These are phyloP conservation scores for Sweltsa coloradensis DNA, from an alignment of 1,140 invertebrate genomes.

Conservation along the genomic window DNA sequence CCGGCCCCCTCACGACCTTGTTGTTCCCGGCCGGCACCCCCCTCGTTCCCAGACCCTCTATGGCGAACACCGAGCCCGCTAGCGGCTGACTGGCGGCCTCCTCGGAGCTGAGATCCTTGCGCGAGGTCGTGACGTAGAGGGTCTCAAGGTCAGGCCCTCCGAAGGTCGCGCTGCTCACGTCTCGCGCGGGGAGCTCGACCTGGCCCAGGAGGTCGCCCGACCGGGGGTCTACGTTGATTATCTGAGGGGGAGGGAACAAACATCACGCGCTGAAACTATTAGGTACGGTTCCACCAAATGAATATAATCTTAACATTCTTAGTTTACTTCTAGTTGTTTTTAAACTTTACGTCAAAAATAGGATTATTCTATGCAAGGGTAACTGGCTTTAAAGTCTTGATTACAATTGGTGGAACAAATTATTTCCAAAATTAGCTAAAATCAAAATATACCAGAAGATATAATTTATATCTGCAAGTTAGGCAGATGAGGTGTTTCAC, in stretches of 20 bases:
- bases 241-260: neutral
- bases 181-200: conserved; percentile 29
- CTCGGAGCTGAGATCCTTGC: conserved; percentile 30
- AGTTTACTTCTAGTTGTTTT: neutral
- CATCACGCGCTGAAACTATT: no score
- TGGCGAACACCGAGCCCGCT: conserved; percentile 57
- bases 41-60: conserved; percentile 48
- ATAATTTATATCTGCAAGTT: no score
- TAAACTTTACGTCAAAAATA: neutral
- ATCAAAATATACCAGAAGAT: no score
- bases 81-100: conserved; percentile 42
- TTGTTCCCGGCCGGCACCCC: conserved; percentile 21
- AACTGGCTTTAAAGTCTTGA: no score
- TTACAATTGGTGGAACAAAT: no score
- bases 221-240: conserved; percentile 24
- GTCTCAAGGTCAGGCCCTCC: conserved; percentile 40
- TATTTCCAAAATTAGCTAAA: no score
- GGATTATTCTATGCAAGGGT: neutral
- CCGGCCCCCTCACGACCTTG: no score
- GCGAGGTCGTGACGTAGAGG: conserved; percentile 36
- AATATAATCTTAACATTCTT: neutral
- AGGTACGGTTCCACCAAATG: no score
- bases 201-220: conserved; percentile 23
- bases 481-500: no score
- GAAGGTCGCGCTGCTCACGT: conserved; percentile 43